These are phyloP conservation scores for Phania funesta DNA, from an alignment of 2,888 invertebrate genomes.

Conservation along the genomic window DNA sequence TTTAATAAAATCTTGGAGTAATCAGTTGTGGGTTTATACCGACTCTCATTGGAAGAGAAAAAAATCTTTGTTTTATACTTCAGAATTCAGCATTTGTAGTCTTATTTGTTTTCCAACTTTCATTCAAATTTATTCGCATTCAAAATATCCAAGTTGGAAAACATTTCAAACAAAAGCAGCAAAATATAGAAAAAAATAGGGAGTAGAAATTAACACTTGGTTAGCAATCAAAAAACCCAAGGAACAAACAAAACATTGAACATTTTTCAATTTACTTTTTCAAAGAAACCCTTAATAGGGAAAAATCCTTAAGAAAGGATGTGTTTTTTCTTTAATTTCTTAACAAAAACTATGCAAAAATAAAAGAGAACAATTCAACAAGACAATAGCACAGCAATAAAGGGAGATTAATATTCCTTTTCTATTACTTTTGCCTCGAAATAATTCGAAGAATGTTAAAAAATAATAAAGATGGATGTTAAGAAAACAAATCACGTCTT, in stretches of 20 bases:
- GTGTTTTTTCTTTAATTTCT: slow-evolving; percentile 1
- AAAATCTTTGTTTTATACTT: too few relatives aligned
- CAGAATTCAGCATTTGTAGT: too few relatives aligned
- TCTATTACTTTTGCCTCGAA: background rate
- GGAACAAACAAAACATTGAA: slow-evolving; percentile 19
- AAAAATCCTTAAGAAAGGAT: slow-evolving; percentile 32
- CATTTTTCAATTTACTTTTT: slow-evolving; percentile 28
- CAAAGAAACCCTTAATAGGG: slow-evolving; percentile 26
- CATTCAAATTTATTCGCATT: slow-evolving; percentile 9
- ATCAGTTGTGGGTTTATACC: too few relatives aligned
- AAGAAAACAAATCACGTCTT: background rate
- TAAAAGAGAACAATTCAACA: background rate
- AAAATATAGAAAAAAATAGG: background rate
- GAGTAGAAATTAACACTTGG: slow-evolving; percentile 4
- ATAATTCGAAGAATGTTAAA: background rate
- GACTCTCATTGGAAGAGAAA: too few relatives aligned
- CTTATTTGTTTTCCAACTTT: background rate
- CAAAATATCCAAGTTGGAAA: background rate
- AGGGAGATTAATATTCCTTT: background rate
- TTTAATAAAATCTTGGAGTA: too few relatives aligned
- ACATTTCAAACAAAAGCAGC: background rate
- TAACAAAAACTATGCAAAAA: background rate
- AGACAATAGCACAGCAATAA: slow-evolving; percentile 30
- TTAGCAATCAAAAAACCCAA: slow-evolving; percentile 1
- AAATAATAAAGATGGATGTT: background rate